Base-by-base conservation (phyloP, 2,113 vertebrate species). In the Microcebus murinus region DNA sequence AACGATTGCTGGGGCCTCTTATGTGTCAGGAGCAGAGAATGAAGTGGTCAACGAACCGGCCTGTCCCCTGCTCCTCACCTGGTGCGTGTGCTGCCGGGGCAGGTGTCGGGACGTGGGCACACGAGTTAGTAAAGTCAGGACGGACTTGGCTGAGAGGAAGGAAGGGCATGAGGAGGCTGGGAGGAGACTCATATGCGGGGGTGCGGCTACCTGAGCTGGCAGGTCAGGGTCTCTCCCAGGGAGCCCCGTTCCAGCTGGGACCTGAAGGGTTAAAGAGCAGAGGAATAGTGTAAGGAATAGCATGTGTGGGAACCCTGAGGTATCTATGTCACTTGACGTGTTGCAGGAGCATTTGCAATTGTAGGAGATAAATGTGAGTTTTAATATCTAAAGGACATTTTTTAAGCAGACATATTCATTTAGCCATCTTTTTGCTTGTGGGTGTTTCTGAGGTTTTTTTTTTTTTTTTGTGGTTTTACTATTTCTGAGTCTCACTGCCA, bases 321-420 rank as follows among this genome's bases (percentile, higher is more conserved):
- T 25, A 29, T 36, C 23, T 57, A 0, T 70, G 8, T 39, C 27
- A 1, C 50, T 27, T 18, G n/a, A 80, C 5, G 0, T 14, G 1
- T 0, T 12, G 36, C 23, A 2, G 59, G 25, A 27, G 50, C 2
- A 1, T 55, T 55, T 67, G 6, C 12, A 17, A 17, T 71, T 8
- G 1, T 1, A 14, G 50, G 61, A 81, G 39, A 4, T 39, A 0
- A 1, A 0, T 48, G 3, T 4, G 45, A n/a, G 45, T 45, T 42
- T 15, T 6, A 8, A 50, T 6, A 14, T 15, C 76, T 17, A 50
- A 59, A 52, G 42, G 34, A 18, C 20, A 12, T 45, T 29, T 27
- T 80, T 50, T 52, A 18, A 25, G 25, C 13, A n/a, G 31, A 8
- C 14, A 4, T 29, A 23, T 45, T 45, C 13, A 77, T 34, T 23